phyloP scores from a whole-genome alignment of 2,888 invertebrate genomes.

The Thysanoteuthis rhombus region DNA sequence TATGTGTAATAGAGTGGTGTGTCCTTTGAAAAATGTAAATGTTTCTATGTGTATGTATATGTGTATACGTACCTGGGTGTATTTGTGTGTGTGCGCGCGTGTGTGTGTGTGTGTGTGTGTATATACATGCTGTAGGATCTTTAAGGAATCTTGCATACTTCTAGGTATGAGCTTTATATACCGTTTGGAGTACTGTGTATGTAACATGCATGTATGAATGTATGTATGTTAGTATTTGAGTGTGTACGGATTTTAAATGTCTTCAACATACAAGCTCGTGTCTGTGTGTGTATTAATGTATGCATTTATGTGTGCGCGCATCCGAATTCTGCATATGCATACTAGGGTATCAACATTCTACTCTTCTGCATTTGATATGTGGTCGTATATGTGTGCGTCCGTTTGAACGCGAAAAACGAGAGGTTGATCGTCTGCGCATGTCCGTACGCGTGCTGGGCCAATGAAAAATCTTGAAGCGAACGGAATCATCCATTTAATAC shows the following conservation, averaged over 20 bases:
- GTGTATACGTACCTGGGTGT: background rate
- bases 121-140: background rate
- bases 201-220: too few relatives aligned
- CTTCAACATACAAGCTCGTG: background rate
- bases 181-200: too few relatives aligned
- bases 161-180: too few relatives aligned
- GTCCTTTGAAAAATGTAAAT: too few relatives aligned
- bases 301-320: background rate
- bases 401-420: background rate
- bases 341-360: background rate
- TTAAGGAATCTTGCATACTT: too few relatives aligned
- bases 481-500: constrained; percentile 12
- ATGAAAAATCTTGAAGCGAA: constrained; percentile 12
- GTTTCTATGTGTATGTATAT: too few relatives aligned
- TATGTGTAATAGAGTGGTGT: too few relatives aligned
- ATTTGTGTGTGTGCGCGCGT: too few relatives aligned
- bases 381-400: background rate
- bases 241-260: too few relatives aligned
- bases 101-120: background rate
- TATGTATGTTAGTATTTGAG: too few relatives aligned
- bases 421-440: background rate
- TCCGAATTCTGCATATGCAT: background rate
- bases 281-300: background rate
- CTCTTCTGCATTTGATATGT: background rate
- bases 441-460: background rate